Evolutionary conservation across 2,797 vertebrate species (phyloP), one percentile per base, ranked within the genome.

Genomic region (Anguilla anguilla): DNA sequence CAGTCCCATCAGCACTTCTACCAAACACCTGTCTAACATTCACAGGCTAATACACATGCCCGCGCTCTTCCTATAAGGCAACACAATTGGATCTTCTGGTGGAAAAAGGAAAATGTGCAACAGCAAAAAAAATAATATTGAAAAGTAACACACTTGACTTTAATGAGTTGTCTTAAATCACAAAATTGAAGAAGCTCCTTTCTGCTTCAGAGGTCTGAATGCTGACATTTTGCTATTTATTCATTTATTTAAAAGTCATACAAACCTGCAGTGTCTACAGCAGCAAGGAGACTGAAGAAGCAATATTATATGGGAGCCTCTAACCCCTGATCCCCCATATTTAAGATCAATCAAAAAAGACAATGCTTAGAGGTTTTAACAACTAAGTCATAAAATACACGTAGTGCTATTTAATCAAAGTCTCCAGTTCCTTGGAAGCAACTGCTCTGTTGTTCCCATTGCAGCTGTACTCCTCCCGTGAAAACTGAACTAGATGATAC

Each of bases 241-340:
- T 77, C 15, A 72, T 19, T 17, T 69, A 67, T 22, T n/a, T 88
- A 88, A 84, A 88, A 88, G 85, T 88, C 77, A 85, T 84, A n/a
- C 59, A 87, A 49, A 55, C 86, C n/a, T 87, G 49, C 79, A 85
- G 53, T 85, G 15, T 87, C 59, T 77, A 74, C 83, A 85, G 87
- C 64, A 69, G 39, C 6, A 17, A 55, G 87, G 7, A 67, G 25
- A 77, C 51, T 77, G 83, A 4, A 74, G 35, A 79, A 79, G 77
- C 17, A 43, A 77, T 31, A 53, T n/a, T 11, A 67, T 28, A 67
- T 67, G 64, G 64, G 31, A 28, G 74, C 15, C 15, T 57, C 17
- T 77, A 9, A 51, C 22, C 11, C 81, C n/a, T 43, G 22, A 31
- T 15, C 49, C 53, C 82, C 28, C 82, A 84, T 11, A 28, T 28